phyloP scores from a whole-genome alignment of 2,888 invertebrate genomes.

The Deladenus siricidicola region DNA sequence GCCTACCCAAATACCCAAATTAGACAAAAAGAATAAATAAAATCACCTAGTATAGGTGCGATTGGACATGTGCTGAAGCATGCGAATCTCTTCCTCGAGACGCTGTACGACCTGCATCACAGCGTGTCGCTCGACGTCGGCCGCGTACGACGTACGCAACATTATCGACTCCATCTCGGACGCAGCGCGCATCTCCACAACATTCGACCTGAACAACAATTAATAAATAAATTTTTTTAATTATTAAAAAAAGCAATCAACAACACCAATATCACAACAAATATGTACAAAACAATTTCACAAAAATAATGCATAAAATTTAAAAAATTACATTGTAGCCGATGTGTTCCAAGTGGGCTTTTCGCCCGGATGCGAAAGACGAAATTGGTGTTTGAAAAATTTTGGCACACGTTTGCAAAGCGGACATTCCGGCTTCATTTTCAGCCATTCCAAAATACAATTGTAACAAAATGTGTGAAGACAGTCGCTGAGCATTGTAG shows the following conservation, averaged over 20 bases:
- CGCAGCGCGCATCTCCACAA: conserved; percentile 12
- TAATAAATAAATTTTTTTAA: background rate
- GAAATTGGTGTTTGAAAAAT: conserved; percentile 1
- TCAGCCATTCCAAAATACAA: conserved; percentile 25
- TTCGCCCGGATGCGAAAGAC: background rate
- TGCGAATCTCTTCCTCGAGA: background rate
- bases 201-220: conserved; percentile 12
- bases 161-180: conserved; percentile 16
- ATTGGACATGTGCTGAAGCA: background rate
- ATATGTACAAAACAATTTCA: too few relatives aligned
- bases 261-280: too few relatives aligned
- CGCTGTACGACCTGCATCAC: conserved; percentile 15
- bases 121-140: conserved; percentile 18
- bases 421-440: conserved; percentile 9
- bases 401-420: conserved; percentile 5
- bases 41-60: conserved; percentile 2
- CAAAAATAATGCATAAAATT: too few relatives aligned
- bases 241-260: too few relatives aligned
- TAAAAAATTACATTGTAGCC: too few relatives aligned
- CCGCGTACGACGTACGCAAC: conserved; percentile 9
- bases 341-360: conserved; percentile 15
- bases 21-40: background rate
- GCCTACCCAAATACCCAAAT: too few relatives aligned
- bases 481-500: conserved; percentile 23
- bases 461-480: conserved; percentile 28